Base-by-base conservation (phyloP, 2,888 invertebrate genomes). In the Trichogramma dendrolimi region DNA sequence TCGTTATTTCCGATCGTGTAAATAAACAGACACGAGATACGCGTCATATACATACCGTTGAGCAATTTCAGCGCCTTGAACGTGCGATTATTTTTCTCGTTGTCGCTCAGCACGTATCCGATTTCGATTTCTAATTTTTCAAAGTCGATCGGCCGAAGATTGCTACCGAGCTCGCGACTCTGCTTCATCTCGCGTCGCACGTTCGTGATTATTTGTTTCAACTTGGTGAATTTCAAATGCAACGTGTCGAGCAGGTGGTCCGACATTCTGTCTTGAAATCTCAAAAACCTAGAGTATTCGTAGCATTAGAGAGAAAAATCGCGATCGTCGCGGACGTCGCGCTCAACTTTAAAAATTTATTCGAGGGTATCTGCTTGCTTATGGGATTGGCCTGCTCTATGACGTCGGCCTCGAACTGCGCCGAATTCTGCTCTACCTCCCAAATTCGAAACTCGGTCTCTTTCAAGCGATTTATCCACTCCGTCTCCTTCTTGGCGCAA, bases 91-190 rank as follows among this genome's bases (percentile, higher is more conserved):
- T 59, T 46, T 68, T 86, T 86, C 44, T 82, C 80, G 1, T 86
- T 85, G 51, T 87, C 85, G 4, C 79, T 75, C 7, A 79, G 55
- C 57, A 82, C 81, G 70, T 84, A 82, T 4, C 80, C 70, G 69
- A 87, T 87, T 68, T 86, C 85, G 42, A 88, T 87, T 67, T 81
- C 80, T 4, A 87, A 69, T 70, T 86, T 84, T 42, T 87, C 84
- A 67, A 87, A 87, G 72, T 88, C 88, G 0, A 87, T 83, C 0
- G 84, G 82, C 56, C 84, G 80, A 1, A 88, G 73, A 53, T 81
- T 82, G 63, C 85, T 85, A 10, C 84, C 85, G 0, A 87, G 70
- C 27, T 27, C 27, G 27, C 27, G 27, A 27, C 27, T 27, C 27
- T 27, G 27, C 27, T 27, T 27, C 27, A 27, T 27, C 27, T 27